Percentiles rank a stretch among this genome's conserved stretches.
These are phyloP conservation scores for Pyrgus malvae DNA, from an alignment of 2,888 invertebrate species.

Conservation along the genomic window DNA sequence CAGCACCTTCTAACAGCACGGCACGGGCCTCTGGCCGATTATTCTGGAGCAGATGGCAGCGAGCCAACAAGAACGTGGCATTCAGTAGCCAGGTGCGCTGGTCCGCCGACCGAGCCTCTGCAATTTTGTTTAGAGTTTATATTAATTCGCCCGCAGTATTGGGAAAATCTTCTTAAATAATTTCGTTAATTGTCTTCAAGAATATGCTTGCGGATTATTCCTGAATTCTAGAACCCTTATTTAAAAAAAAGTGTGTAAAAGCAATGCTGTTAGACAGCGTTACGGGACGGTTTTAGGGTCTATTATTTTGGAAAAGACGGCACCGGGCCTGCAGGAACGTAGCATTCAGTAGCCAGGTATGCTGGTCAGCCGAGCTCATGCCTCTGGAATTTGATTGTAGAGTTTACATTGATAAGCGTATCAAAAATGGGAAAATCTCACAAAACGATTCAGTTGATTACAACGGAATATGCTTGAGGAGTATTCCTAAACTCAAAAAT, in stretches of 20 bases:
- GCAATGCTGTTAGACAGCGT: slow-evolving; percentile 52
- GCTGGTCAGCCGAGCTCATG: slow-evolving; percentile 53
- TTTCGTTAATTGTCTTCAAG: no score
- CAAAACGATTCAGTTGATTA: no score
- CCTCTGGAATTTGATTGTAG: slow-evolving; percentile 57
- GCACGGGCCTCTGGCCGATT: slow-evolving; percentile 69
- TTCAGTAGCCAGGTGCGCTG: slow-evolving; percentile 64
- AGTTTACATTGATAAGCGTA: no score
- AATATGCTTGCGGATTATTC: no score
- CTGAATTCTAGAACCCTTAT: no score
- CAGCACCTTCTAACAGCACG: slow-evolving; percentile 53
- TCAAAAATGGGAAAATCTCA: no score
- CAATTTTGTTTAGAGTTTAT: no score
- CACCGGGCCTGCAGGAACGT: slow-evolving; percentile 65
- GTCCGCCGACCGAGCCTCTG: slow-evolving; percentile 58
- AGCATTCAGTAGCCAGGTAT: slow-evolving; percentile 62
- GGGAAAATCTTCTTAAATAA: no score
- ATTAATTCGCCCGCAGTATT: no score
- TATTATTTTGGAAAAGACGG: slow-evolving; percentile 66
- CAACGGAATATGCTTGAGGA: no score
- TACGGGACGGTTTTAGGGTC: slow-evolving; percentile 66
- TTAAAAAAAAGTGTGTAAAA: slow-evolving; percentile 48
- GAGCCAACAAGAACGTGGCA: slow-evolving; percentile 62
- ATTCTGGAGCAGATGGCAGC: slow-evolving; percentile 67
- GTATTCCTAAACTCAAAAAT: no score